Percentiles rank a stretch among this genome's conserved stretches.
Conservation (phyloP, 2,113 vertebrate species). For the Colistium nudipinnis region DNA sequence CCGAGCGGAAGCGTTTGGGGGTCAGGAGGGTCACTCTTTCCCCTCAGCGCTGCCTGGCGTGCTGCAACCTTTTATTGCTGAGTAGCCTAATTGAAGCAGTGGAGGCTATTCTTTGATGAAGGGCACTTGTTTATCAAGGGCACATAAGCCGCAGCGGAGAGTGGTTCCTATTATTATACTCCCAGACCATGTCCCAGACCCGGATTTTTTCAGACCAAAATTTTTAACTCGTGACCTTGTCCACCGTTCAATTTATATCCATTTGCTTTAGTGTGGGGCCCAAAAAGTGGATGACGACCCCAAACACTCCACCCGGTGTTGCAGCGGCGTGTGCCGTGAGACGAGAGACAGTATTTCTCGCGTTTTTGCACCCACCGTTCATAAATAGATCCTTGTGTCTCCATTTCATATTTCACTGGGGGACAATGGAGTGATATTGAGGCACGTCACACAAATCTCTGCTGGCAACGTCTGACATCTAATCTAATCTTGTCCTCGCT, state of each 20-base stretch:
- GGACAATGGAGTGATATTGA: constrained; percentile 68
- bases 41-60: not conserved
- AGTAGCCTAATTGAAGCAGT: constrained; percentile 12
- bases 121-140: constrained; percentile 40
- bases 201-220: constrained; percentile 33
- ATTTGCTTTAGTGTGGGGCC: constrained; percentile 24
- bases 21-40: not conserved
- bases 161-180: constrained; percentile 32
- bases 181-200: not conserved
- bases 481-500: constrained; percentile 63
- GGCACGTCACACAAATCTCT: constrained; percentile 67
- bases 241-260: constrained; percentile 18
- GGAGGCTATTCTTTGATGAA: constrained; percentile 28
- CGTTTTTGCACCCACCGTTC: constrained; percentile 31
- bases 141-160: constrained; percentile 11
- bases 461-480: constrained; percentile 62
- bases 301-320: constrained; percentile 37
- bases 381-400: constrained; percentile 51
- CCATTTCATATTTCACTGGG: constrained; percentile 48
- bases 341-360: constrained; percentile 41
- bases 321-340: constrained; percentile 26
- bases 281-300: constrained; percentile 35
- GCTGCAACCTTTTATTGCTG: not conserved
- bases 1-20: not conserved
- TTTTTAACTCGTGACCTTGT: constrained; percentile 55